Percentiles rank a stretch among this genome's conserved stretches.
phyloP scores from a whole-genome alignment of 1,140 invertebrate species.

The Drosophila mayri region DNA sequence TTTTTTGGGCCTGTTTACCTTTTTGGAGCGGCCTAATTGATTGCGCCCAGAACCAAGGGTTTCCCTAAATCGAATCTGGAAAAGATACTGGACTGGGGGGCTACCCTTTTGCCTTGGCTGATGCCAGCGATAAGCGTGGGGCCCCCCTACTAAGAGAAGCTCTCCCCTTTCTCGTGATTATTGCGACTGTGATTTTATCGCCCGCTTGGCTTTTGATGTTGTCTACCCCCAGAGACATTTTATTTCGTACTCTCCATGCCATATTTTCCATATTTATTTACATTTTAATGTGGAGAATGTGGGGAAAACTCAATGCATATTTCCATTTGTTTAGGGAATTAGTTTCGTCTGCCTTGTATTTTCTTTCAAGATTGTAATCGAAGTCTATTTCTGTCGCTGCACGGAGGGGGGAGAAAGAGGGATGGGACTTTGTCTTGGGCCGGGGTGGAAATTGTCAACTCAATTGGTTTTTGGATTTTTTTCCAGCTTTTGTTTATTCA shows the following conservation, averaged over 20 bases:
- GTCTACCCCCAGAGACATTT: slow-evolving; percentile 14
- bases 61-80: slow-evolving; percentile 29
- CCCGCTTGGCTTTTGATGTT: slow-evolving; percentile 60
- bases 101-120: slow-evolving; percentile 19
- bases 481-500: slow-evolving; percentile 64
- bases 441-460: slow-evolving; percentile 44
- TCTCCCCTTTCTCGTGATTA: slow-evolving; percentile 31
- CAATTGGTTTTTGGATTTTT: slow-evolving; percentile 28
- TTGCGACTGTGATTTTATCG: slow-evolving; percentile 69
- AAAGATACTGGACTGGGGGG: slow-evolving; percentile 20
- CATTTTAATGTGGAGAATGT: slow-evolving; percentile 61
- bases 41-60: slow-evolving; percentile 59
- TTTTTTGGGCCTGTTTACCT: slow-evolving; percentile 65
- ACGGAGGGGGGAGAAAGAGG: slow-evolving; percentile 10
- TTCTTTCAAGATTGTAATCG: slow-evolving; percentile 60
- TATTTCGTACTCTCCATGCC: slow-evolving; percentile 36
- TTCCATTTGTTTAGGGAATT: slow-evolving; percentile 75
- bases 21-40: slow-evolving; percentile 67
- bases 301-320: slow-evolving; percentile 63
- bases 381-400: slow-evolving; percentile 55
- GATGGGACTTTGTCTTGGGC: slow-evolving; percentile 26
- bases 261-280: slow-evolving; percentile 72
- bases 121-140: slow-evolving; percentile 17
- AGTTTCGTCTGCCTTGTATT: slow-evolving; percentile 36
- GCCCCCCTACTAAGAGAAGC: neutral